Evolutionary conservation across 2,888 invertebrate genomes (phyloP).

Genomic region (Lottia gigantea): DNA sequence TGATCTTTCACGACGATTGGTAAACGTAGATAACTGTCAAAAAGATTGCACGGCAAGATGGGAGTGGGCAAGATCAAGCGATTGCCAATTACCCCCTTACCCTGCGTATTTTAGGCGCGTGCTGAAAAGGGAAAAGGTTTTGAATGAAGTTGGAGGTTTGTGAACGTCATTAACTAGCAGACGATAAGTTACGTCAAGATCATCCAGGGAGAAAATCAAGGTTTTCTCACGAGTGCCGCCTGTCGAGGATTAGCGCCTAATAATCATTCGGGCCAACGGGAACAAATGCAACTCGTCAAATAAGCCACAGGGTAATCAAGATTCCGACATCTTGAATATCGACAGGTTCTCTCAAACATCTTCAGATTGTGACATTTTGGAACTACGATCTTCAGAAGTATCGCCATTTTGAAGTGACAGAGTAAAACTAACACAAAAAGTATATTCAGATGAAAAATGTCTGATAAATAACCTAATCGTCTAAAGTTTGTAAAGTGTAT

Average conservation of each 20-base stretch:
- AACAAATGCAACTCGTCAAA: conserved; percentile 5
- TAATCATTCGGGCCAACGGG: conserved; percentile 17
- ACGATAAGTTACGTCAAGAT: conserved; percentile 11
- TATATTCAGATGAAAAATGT: too few species aligned
- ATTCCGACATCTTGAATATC: neutral
- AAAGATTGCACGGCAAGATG: conserved; percentile 17
- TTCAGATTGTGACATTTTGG: too few species aligned
- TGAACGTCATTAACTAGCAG: conserved; percentile 9
- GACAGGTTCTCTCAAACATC: neutral
- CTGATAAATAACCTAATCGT: too few species aligned
- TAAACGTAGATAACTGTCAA: conserved; percentile 5
- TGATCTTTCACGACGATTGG: neutral
- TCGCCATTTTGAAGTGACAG: too few species aligned
- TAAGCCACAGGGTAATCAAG: neutral
- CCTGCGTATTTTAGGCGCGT: conserved; percentile 24
- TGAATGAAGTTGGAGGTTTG: conserved; percentile 3
- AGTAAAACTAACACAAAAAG: too few species aligned
- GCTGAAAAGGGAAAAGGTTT: conserved; percentile 11
- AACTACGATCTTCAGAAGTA: too few species aligned
- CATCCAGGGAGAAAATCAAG: conserved; percentile 7
- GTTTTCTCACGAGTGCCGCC: conserved; percentile 10
- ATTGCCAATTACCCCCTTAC: conserved; percentile 31
- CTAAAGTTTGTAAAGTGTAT: too few species aligned
- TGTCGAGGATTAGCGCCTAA: conserved; percentile 23
- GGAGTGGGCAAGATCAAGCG: conserved; percentile 29